Evolutionary conservation across 35 echinoderm and acorn worm species (phyloP), one percentile per base, ranked within the genome.

Genomic region (Strongylocentrotus purpuratus): DNA sequence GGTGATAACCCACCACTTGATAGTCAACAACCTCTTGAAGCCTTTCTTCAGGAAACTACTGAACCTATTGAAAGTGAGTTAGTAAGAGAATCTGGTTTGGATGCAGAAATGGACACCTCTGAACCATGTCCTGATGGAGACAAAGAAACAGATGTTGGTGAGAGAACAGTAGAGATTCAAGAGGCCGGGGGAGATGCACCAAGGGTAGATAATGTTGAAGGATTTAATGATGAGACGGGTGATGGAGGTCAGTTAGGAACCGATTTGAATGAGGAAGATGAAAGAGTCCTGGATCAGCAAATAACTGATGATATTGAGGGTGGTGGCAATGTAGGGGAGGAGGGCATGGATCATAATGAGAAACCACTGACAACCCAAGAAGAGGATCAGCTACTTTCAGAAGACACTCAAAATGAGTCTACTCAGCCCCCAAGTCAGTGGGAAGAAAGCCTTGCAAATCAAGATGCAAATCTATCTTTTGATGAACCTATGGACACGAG

Each of bases 401-500:
- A 78, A 28, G 65, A 78, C 65, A 78, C 65, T 28, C 65, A 78
- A 28, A 78, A 78, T 8, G 28, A 78, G 15, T 25, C 65, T 78
- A 22, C 1, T 78, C 22, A 78, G 65, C 7, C 65, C 2, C 28
- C 65, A 7, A n/a, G 65, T n/a, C 18, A 78, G 7, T 78, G 5
- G 20, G 65, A n/a, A 78, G 65, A 78, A 78, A 78, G 22, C 20
- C 20, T 8, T 28, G 65, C 65, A 31, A 78, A 22, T 78, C 65
- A n/a, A 78, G 22, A 78, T 28, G 20, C 65, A 78, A 78, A n/a
- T 78, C 65, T 78, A 78, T 78, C 65, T 28, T 48, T 5, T n/a
- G 45, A 91, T 45, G 88, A 91, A 91, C 35, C 47, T 48, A 46
- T 48, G 88, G 88, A 91, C 88, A 91, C 35, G 32, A 91, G 88